Percentiles rank a stretch among this genome's conserved stretches.
These are phyloP conservation scores for Sebastes cheni DNA, from an alignment of 2,797 vertebrate genomes.

Conservation along the genomic window DNA sequence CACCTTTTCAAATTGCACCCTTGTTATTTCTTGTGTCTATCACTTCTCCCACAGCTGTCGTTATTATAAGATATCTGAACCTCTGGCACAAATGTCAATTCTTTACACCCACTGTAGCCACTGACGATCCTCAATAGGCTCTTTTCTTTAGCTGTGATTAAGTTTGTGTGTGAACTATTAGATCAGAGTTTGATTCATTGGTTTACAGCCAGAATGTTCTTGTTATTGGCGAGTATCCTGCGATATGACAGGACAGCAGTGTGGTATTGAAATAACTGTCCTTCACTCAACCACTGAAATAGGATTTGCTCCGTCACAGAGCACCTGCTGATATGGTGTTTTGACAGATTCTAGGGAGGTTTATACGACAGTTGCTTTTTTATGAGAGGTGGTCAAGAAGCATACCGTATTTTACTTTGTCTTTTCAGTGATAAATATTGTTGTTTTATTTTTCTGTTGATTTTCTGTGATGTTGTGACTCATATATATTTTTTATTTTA, in stretches of 20 bases:
- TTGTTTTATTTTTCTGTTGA: neutral
- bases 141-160: conserved; percentile 53
- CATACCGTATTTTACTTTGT: neutral
- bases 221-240: conserved; percentile 43
- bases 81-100: conserved; percentile 22
- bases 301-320: conserved; percentile 53
- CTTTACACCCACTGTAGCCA: neutral
- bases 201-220: conserved; percentile 55
- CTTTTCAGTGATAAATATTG: neutral
- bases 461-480: neutral
- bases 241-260: conserved; percentile 53
- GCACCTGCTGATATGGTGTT: conserved; percentile 35
- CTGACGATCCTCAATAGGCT: conserved; percentile 23
- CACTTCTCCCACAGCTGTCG: conserved; percentile 21
- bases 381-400: neutral
- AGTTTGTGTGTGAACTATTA: conserved; percentile 64
- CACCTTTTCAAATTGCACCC: neutral
- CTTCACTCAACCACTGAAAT: conserved; percentile 52
- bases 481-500: neutral
- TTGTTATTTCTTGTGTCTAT: conserved; percentile 12
- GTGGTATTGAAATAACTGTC: conserved; percentile 33
- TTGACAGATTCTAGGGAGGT: conserved; percentile 33
- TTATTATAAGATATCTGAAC: conserved; percentile 8
- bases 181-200: conserved; percentile 56
- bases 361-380: conserved; percentile 17